A percentile compares a stretch with the other conserved stretches of the same genome.
These are phyloP conservation scores for Hydropsyche betteni DNA, from an alignment of 2,888 invertebrate species.

Conservation along the genomic window DNA sequence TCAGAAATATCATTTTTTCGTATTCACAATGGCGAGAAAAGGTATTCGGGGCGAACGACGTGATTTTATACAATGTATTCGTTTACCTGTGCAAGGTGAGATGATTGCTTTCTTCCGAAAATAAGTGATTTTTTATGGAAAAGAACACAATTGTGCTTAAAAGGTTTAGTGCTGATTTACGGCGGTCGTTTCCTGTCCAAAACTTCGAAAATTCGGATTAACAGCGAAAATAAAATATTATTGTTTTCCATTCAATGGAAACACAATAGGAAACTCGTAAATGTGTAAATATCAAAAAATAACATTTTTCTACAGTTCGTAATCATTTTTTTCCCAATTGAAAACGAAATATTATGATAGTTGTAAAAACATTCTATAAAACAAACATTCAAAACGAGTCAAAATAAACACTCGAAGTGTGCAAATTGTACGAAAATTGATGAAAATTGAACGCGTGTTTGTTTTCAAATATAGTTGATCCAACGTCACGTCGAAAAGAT, in stretches of 20 bases:
- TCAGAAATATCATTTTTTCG: not conserved
- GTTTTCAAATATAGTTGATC: not conserved
- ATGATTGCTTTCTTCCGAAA: conserved; percentile 9
- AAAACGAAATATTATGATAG: too few species aligned
- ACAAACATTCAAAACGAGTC: not conserved
- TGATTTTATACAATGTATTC: not conserved
- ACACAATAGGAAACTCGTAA: too few species aligned
- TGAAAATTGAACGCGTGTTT: not conserved
- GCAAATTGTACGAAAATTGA: conserved; percentile 18
- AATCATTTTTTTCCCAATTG: too few species aligned
- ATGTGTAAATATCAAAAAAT: too few species aligned
- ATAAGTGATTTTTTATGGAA: conserved; percentile 4
- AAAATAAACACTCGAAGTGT: not conserved
- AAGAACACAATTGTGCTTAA: not conserved
- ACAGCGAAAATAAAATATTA: not conserved
- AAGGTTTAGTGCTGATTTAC: conserved; percentile 21
- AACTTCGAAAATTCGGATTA: conserved; percentile 7
- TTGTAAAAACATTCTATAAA: not conserved
- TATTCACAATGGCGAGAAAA: not conserved
- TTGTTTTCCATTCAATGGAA: too few species aligned
- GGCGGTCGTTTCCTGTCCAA: conserved; percentile 19
- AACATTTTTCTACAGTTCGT: too few species aligned
- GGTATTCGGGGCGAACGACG: not conserved
- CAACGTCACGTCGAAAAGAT: too few species aligned
- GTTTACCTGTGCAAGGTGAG: conserved; percentile 25